phyloP scores from a whole-genome alignment of 2,888 invertebrate genomes.

The Sturmia bella region DNA sequence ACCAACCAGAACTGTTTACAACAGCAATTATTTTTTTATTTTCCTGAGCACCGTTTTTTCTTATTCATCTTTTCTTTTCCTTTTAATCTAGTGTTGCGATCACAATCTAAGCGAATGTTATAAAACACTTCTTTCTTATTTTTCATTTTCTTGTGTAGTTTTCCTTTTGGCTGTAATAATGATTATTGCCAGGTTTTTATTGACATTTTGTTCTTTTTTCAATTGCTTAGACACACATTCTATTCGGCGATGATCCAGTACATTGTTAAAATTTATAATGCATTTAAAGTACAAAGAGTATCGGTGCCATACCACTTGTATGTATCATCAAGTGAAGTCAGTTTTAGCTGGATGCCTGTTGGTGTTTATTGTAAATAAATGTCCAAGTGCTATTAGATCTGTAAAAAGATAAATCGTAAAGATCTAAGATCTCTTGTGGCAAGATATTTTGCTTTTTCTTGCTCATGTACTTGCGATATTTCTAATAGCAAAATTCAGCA shows the following conservation, averaged over 20 bases:
- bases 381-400: conserved; percentile 64
- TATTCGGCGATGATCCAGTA: conserved; percentile 22
- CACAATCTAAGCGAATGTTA: conserved; percentile 54
- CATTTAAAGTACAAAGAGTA: conserved; percentile 15
- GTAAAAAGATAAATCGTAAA: conserved; percentile 52
- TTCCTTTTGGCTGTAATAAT: conserved; percentile 40
- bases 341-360: conserved; percentile 21
- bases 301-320: conserved; percentile 23
- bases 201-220: conserved; percentile 50
- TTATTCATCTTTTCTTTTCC: not conserved
- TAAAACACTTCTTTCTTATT: conserved; percentile 52
- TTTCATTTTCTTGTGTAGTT: conserved; percentile 18
- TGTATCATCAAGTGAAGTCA: conserved; percentile 27
- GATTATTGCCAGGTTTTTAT: conserved; percentile 60
- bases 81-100: conserved; percentile 57
- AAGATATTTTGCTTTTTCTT: conserved; percentile 44
- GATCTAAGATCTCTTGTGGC: conserved; percentile 53
- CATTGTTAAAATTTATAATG: conserved; percentile 8
- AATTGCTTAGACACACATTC: conserved; percentile 48
- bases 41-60: conserved; percentile 13
- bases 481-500: too few species aligned
- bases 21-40: conserved; percentile 55
- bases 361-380: conserved; percentile 56
- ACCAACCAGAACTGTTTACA: conserved; percentile 42
- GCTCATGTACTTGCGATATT: conserved; percentile 3